Percentiles rank a stretch among this genome's conserved stretches.
Evolutionary conservation across 2,113 vertebrate genomes (phyloP).

Genomic region (Xenus cinereus): DNA sequence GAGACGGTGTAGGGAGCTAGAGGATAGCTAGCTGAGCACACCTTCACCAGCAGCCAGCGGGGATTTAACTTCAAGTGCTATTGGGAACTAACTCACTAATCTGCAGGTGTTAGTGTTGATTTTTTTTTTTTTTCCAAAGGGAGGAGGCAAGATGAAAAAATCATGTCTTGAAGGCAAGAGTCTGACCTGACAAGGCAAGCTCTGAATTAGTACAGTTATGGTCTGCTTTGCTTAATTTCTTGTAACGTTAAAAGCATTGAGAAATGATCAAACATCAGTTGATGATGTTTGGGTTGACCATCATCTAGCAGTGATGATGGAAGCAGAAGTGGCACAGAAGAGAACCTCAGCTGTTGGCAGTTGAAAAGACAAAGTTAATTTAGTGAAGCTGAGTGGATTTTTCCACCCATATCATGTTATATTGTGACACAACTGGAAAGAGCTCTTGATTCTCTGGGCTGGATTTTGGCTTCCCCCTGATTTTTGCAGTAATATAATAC

Average conservation of each 20-base stretch:
- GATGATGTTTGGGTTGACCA: background rate
- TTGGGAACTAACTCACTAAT: background rate
- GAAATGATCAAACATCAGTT: background rate
- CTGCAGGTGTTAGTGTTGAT: background rate
- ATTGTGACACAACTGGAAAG: rapidly evolving
- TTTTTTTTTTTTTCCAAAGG: background rate
- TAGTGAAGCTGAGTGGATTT: background rate
- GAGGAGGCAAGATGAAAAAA: background rate
- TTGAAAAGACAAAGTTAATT: background rate
- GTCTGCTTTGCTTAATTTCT: background rate
- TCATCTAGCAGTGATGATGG: background rate
- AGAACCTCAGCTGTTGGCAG: background rate
- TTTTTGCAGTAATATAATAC: background rate
- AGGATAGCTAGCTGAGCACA: too few relatives aligned
- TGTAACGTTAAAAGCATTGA: background rate
- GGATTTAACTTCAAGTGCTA: background rate
- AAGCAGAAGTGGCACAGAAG: background rate
- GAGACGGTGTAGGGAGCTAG: background rate
- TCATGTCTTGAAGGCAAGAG: background rate
- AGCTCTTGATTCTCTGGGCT: background rate
- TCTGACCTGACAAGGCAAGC: background rate
- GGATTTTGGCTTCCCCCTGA: background rate
- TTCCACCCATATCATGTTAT: background rate
- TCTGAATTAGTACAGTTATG: background rate
- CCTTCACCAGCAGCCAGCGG: background rate